A percentile compares a stretch with the other conserved stretches of the same genome.
Evolutionary conservation across 2,888 invertebrate genomes (phyloP).

Genomic region (Heteromyza rotundicornis): DNA sequence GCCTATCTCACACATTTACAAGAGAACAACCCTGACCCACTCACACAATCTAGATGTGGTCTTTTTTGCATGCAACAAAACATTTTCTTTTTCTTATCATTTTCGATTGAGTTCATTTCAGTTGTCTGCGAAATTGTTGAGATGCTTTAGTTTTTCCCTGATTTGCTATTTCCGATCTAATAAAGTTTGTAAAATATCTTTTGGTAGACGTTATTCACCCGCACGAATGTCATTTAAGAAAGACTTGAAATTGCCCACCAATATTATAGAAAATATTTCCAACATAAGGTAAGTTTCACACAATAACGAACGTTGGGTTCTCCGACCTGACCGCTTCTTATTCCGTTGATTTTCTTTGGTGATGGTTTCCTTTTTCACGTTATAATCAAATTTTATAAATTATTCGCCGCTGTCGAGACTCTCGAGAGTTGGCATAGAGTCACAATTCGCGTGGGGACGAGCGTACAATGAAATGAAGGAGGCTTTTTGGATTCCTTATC

Average conservation of each 20-base stretch:
- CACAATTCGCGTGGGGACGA: too few species aligned
- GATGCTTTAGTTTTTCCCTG: slow-evolving; percentile 30
- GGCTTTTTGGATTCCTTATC: too few species aligned
- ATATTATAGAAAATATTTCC: slow-evolving; percentile 76
- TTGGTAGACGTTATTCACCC: slow-evolving; percentile 82
- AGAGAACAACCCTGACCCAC: too few species aligned
- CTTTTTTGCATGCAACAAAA: slow-evolving; percentile 11
- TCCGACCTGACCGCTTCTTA: background rate
- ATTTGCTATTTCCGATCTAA: slow-evolving; percentile 38
- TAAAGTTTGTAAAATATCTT: slow-evolving; percentile 46
- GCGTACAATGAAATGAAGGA: too few species aligned
- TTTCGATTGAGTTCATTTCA: slow-evolving; percentile 18
- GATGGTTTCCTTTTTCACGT: too few species aligned
- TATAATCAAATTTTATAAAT: too few species aligned
- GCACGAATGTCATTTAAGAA: slow-evolving; percentile 82
- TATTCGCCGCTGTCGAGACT: too few species aligned
- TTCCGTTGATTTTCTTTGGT: slow-evolving; percentile 19
- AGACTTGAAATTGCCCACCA: slow-evolving; percentile 79
- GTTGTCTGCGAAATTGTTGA: background rate
- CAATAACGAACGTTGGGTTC: background rate
- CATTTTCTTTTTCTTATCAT: slow-evolving; percentile 21
- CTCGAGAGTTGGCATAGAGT: too few species aligned
- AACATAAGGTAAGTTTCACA: slow-evolving; percentile 74
- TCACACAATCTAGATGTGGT: too few species aligned
- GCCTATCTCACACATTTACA: too few species aligned